Percentiles rank a stretch among this genome's conserved stretches.
Conservation (phyloP, 2,113 vertebrate genomes). For the Muntiacus muntjak region DNA sequence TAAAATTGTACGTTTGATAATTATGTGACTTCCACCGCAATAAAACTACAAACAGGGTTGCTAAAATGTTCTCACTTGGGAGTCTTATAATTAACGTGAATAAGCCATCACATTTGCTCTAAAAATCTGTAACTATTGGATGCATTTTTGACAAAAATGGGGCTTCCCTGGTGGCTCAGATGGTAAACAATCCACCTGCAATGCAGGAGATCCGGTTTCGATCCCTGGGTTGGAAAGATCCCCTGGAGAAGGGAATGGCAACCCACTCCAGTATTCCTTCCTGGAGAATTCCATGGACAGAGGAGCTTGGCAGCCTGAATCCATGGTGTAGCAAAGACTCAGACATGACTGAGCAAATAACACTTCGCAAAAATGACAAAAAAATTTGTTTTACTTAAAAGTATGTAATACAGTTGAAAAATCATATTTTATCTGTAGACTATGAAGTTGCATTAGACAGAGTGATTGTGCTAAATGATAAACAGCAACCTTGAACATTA, state of each 20-base stretch:
- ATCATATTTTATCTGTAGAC: background rate
- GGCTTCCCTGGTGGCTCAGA: background rate
- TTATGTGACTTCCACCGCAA: background rate
- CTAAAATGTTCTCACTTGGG: background rate
- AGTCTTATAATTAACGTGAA: background rate
- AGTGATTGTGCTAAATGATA: slow-evolving; percentile 1
- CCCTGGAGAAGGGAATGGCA: background rate
- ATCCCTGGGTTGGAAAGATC: background rate
- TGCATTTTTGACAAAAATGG: background rate
- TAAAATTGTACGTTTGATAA: background rate
- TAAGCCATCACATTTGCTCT: background rate
- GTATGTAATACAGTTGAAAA: background rate
- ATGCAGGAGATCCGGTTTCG: fast-evolving
- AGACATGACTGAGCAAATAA: background rate
- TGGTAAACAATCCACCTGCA: background rate
- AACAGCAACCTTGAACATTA: slow-evolving; percentile 15
- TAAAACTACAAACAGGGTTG: background rate
- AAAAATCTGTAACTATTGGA: background rate
- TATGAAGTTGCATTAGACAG: background rate
- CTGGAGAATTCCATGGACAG: background rate
- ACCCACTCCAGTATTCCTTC: background rate
- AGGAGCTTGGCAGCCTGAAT: background rate
- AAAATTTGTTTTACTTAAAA: background rate
- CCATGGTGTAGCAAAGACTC: background rate
- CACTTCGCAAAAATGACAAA: background rate